Percentiles rank a stretch among this genome's conserved stretches.
Conservation (phyloP, 1,140 invertebrate species). For the Drosophila lowei region DNA sequence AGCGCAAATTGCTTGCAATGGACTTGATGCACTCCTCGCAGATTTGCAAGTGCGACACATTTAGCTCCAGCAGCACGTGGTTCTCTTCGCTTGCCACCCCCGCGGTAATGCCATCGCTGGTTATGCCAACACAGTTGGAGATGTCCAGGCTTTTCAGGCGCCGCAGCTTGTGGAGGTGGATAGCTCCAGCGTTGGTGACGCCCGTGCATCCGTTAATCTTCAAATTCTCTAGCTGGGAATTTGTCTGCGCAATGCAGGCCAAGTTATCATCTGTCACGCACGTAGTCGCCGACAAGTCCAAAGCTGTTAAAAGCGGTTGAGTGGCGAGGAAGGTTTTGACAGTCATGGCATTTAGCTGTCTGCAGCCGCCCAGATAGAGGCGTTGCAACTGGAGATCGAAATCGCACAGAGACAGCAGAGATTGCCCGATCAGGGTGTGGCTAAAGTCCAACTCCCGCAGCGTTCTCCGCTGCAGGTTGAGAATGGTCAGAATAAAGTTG, state of each 20-base stretch:
- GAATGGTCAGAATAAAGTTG: slow-evolving; percentile 86
- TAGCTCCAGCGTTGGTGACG: slow-evolving; percentile 86
- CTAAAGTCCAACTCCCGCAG: slow-evolving; percentile 87
- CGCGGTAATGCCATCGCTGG: slow-evolving; percentile 85
- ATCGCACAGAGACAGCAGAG: slow-evolving; percentile 84
- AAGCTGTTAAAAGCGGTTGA: slow-evolving; percentile 85
- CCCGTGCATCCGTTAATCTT: slow-evolving; percentile 86
- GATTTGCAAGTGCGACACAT: slow-evolving; percentile 86
- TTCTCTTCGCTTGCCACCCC: slow-evolving; percentile 85
- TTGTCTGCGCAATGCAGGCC: slow-evolving; percentile 85
- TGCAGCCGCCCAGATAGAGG: slow-evolving; percentile 86
- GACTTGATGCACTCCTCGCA: slow-evolving; percentile 86
- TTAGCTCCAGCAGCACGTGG: slow-evolving; percentile 84
- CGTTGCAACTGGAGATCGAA: slow-evolving; percentile 84
- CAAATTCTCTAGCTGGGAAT: slow-evolving; percentile 85
- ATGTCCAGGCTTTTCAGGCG: slow-evolving; percentile 86
- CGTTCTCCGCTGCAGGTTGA: slow-evolving; percentile 84
- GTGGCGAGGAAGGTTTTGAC: slow-evolving; percentile 84
- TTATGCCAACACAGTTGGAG: slow-evolving; percentile 87
- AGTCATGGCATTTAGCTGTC: slow-evolving; percentile 87
- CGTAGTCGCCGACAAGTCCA: slow-evolving; percentile 87
- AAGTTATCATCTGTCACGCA: slow-evolving; percentile 87
- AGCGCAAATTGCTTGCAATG: slow-evolving; percentile 85
- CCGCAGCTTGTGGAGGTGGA: slow-evolving; percentile 84
- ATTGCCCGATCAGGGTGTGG: slow-evolving; percentile 86